Percentiles rank a stretch among this genome's conserved stretches.
Evolutionary conservation across 2,888 invertebrate genomes (phyloP).

Genomic region (Pterostichus niger): DNA sequence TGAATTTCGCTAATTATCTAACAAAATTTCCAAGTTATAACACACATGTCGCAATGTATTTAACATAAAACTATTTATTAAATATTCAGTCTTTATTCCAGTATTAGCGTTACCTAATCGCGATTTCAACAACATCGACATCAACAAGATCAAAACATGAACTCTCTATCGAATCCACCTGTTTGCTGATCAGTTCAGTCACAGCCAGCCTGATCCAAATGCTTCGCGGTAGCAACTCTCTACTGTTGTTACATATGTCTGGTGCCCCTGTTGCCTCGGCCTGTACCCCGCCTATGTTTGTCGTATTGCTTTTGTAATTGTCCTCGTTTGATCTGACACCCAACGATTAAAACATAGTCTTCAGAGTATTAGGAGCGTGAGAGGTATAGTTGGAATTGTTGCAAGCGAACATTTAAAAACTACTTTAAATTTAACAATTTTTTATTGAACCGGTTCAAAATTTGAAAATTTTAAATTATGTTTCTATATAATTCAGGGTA

Average conservation of each 20-base stretch:
- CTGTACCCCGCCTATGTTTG: not conserved
- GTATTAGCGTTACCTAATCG: slow-evolving; percentile 23
- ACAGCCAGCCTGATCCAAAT: slow-evolving; percentile 7
- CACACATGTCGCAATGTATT: slow-evolving; percentile 20
- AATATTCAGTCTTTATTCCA: slow-evolving; percentile 30
- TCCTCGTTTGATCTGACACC: slow-evolving; percentile 33
- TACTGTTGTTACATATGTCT: not conserved
- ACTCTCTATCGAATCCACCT: slow-evolving; percentile 47
- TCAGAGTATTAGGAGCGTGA: not conserved
- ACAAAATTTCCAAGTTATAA: slow-evolving; percentile 10
- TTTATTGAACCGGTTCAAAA: too few relatives aligned
- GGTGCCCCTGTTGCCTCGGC: not conserved
- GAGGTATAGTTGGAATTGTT: too few relatives aligned
- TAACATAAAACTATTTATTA: slow-evolving; percentile 2
- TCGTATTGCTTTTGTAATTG: slow-evolving; percentile 51
- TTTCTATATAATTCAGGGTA: too few relatives aligned
- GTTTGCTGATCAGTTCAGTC: slow-evolving; percentile 23
- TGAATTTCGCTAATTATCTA: slow-evolving; percentile 36
- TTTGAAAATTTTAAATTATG: too few relatives aligned
- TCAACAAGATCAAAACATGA: slow-evolving; percentile 44
- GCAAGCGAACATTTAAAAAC: too few relatives aligned
- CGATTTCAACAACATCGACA: slow-evolving; percentile 33
- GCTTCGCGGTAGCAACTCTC: slow-evolving; percentile 10
- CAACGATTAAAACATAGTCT: slow-evolving; percentile 25
- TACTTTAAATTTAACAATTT: too few relatives aligned